Conservation (phyloP, 2,113 vertebrate genomes). For the Coptodon bakossiorum region DNA sequence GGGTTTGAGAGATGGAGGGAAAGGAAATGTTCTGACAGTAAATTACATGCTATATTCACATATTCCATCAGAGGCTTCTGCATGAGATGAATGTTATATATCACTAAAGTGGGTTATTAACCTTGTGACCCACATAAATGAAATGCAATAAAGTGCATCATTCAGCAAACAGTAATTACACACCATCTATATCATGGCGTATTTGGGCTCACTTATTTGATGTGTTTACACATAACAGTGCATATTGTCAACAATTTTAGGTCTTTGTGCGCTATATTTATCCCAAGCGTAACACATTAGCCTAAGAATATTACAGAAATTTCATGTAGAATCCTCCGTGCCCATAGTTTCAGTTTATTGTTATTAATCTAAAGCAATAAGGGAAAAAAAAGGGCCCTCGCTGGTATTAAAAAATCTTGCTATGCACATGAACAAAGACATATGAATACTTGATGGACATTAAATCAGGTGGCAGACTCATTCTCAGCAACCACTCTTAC, state of each 20-base stretch:
- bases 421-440: neutral
- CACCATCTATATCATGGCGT: neutral
- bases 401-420: neutral
- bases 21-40: slow-evolving; percentile 18
- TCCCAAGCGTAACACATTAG: neutral
- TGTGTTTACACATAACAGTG: neutral
- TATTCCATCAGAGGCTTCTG: slow-evolving; percentile 22
- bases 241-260: neutral
- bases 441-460: neutral
- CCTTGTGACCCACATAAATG: slow-evolving; percentile 27
- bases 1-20: slow-evolving; percentile 33
- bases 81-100: neutral
- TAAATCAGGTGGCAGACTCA: neutral
- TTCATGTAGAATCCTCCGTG: neutral
- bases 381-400: neutral
- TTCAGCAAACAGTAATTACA: slow-evolving; percentile 3
- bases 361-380: neutral
- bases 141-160: slow-evolving; percentile 4
- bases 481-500: neutral
- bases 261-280: neutral
- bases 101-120: slow-evolving; percentile 39
- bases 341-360: neutral
- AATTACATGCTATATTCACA: slow-evolving; percentile 44
- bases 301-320: neutral
- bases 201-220: neutral